Evolutionary conservation across 2,113 vertebrate genomes (phyloP), one percentile per base, ranked within the genome.

Genomic region (Nycticorax nycticorax): DNA sequence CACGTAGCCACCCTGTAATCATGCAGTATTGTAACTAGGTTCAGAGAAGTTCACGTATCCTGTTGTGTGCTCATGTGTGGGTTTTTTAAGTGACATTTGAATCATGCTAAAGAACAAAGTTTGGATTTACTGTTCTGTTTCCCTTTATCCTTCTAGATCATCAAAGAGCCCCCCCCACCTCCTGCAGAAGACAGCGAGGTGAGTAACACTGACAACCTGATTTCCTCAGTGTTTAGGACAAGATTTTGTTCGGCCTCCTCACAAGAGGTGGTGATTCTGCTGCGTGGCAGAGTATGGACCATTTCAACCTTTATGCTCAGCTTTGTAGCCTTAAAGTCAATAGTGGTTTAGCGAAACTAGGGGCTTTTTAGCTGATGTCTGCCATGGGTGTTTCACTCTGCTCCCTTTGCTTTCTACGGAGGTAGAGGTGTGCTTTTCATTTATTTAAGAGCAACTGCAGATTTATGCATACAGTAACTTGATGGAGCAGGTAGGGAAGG

Each of bases 121-220:
- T 1, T 12, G 6, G 33, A 91, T 77, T 92, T 17, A 73, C 50
- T 33, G 0, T 62, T 89, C 32, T 95, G 10, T 95, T 87, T 96
- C 33, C 96, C 63, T 89, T 74, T 11, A 62, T 55, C 80, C 62
- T 94, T 96, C 19, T 45, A 98, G 98, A 98, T 98, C 81, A 98
- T 98, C 91, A 98, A 98, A 71, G 98, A 98, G 77, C 98, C 98
- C 3, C 98, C 98, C 1, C 98, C 98, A 7, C 98, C 98, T 19
- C 98, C 98, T 8, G 97, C 91, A 30, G 98, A 98, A 33, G 98
- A 98, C 96, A 98, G 98, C 1, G 98, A 98, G 97, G 98, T 98
- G 96, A 98, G 98, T 96, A 69, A 21, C 55, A 4, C 35, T 9
- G 41, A 6, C 6, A 57, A 8, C 33, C 35, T 8, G 8, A 2